A percentile compares a stretch with the other conserved stretches of the same genome.
phyloP scores from a whole-genome alignment of 1,140 invertebrate species.

The Parapsyche elsis region DNA sequence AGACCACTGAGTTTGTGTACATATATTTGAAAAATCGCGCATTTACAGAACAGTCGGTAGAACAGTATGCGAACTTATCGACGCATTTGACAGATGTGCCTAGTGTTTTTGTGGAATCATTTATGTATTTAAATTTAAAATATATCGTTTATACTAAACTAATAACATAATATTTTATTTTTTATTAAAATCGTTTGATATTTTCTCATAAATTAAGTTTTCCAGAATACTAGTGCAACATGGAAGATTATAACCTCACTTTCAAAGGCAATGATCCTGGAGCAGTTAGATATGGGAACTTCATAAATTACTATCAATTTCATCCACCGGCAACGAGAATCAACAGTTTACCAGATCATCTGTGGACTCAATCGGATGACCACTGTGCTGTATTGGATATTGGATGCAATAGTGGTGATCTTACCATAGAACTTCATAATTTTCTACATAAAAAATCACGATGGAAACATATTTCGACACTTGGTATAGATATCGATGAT shows the following conservation, averaged over 20 bases:
- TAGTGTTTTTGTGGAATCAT: no score
- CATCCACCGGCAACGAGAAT: conserved; percentile 76
- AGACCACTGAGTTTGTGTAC: no score
- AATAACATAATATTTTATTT: background rate
- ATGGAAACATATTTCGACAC: conserved; percentile 65
- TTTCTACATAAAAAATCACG: conserved; percentile 67
- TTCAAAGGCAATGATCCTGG: conserved; percentile 74
- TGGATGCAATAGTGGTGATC: conserved; percentile 82
- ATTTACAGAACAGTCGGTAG: no score
- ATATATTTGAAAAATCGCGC: no score
- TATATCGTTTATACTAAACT: no score
- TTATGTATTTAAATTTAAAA: no score
- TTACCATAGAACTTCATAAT: conserved; percentile 71
- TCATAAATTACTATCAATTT: conserved; percentile 88
- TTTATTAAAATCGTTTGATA: background rate
- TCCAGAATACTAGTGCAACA: background rate
- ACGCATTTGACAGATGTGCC: no score
- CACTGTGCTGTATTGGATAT: conserved; percentile 76
- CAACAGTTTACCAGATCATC: conserved; percentile 69
- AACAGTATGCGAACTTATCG: no score
- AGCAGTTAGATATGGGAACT: conserved; percentile 81
- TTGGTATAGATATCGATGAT: conserved; percentile 81
- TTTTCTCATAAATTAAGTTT: background rate
- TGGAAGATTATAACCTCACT: conserved; percentile 53
- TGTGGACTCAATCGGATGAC: conserved; percentile 68